phyloP scores from a whole-genome alignment of 2,113 vertebrate species.

The Chloropsis cyanopogon region DNA sequence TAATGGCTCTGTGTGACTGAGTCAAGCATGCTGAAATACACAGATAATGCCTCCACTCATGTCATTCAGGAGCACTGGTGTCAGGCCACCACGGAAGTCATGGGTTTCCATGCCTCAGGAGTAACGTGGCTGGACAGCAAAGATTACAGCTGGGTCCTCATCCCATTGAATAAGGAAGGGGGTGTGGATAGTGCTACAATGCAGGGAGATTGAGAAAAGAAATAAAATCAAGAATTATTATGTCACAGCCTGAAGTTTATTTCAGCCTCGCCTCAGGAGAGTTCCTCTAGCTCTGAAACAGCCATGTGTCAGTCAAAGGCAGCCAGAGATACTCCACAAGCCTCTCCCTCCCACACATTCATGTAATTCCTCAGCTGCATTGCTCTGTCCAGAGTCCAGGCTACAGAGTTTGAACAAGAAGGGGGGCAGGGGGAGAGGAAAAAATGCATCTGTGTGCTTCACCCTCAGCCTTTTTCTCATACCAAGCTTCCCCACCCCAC shows the following conservation, averaged over 20 bases:
- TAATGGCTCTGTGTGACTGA: neutral
- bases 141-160: neutral
- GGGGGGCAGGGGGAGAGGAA: neutral
- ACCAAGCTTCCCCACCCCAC: conserved; percentile 11
- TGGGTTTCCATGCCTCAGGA: neutral
- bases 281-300: neutral
- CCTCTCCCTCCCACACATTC: conserved; percentile 52
- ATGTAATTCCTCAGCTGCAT: conserved; percentile 54
- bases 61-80: neutral
- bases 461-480: conserved; percentile 44
- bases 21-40: neutral
- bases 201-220: neutral
- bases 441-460: neutral
- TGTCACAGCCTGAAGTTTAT: neutral
- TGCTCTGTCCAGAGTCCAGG: neutral
- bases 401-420: neutral
- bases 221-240: neutral
- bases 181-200: rapidly evolving
- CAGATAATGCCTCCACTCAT: neutral
- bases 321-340: conserved; percentile 4
- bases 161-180: neutral
- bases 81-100: neutral
- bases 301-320: neutral
- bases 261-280: neutral
- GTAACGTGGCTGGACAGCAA: neutral